Evolutionary conservation across 1,140 invertebrate species (phyloP), one percentile per base, ranked within the genome.

Genomic region (Eupeodes corollae): DNA sequence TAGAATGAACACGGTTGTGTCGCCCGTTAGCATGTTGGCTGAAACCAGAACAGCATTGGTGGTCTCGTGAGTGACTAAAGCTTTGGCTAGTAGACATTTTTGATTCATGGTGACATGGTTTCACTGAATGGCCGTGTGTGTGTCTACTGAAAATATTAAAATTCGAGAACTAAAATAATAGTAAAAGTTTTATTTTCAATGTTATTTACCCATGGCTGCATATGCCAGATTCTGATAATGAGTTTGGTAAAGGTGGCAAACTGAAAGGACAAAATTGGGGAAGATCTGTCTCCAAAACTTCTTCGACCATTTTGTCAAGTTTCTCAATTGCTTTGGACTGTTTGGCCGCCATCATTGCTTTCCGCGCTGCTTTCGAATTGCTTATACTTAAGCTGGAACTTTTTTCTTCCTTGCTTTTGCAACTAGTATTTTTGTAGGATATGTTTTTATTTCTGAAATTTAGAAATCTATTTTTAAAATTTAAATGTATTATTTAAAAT

Each of bases 231-330:
- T 68, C 66, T 6, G 66, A 68, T 32, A 61, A 50, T 35, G 66
- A 68, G 41, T 56, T 63, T 6, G 60, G 50, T 49, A 66, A 56
- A 21, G 47, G 43, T 15, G 26, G 6, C 15, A 34, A 34, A 16
- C 45, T 39, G 35, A 38, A 14, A 21, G 53, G 14, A 14, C 52
- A 52, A 38, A 38, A 14, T 5, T 55, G 13, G 5, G 48, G 59
- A 1, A 60, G 58, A 39, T 68, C 65, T 26, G 57, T 54, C 48
- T 68, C 66, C n/a, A 58, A 57, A 1, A 55, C 66, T 42, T 65
- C 66, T 39, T 68, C 66, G 45, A 68, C 66, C 66, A 68, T 68
- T 51, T 67, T 61, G 38, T 68, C 66, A 42, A 68, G 41, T 49
- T 68, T 67, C 31, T 68, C 63, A 47, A 68, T 63, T 15, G 66